Base-by-base conservation (phyloP, 2,113 vertebrate species). In the Oreotrochilus melanogaster region DNA sequence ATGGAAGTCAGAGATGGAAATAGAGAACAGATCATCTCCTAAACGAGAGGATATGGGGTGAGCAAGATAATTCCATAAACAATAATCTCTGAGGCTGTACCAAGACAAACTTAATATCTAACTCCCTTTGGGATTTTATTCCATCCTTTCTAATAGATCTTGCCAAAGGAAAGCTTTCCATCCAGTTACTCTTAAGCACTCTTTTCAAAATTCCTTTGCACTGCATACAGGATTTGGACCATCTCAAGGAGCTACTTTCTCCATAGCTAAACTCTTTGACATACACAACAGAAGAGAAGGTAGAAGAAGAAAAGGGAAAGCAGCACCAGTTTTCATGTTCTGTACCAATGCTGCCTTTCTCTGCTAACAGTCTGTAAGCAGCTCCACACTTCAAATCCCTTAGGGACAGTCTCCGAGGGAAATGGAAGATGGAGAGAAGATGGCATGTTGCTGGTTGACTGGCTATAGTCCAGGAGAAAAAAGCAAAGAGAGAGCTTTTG, bases 151-250 rank as follows among this genome's bases (percentile, higher is more conserved):
- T 65, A 7, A 65, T 31, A 69, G 22, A n/a, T 50, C 6, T 45
- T 78, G 54, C 35, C 70, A 78, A 78, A 76, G 45, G 43, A 91
- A 76, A 89, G 42, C 19, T 94, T 94, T 94, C 54, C 62, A 58
- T 37, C 25, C 12, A 5, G 8, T 65, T 62, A 60, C 14, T 80
- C 54, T 16, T 16, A 71, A 47, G 15, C 9, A 45, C 24, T 66
- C 71, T 43, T 54, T 48, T 43, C 12, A 19, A n/a, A 47, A 45
- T 21, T 86, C 43, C 56, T 72, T 91, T 2, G 1, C 24, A n/a
- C 19, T 43, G 19, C 9, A 4, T 61, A 33, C 5, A 54, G 48
- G 39, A 70, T 65, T 31, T 19, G 31, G 25, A 33, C 35, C 19
- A 51, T 73, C 56, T 75, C 31, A 75, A 90, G 33, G 25, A 82